Conservation (phyloP, 1,140 invertebrate species). For the Zaprionus nigranus region DNA sequence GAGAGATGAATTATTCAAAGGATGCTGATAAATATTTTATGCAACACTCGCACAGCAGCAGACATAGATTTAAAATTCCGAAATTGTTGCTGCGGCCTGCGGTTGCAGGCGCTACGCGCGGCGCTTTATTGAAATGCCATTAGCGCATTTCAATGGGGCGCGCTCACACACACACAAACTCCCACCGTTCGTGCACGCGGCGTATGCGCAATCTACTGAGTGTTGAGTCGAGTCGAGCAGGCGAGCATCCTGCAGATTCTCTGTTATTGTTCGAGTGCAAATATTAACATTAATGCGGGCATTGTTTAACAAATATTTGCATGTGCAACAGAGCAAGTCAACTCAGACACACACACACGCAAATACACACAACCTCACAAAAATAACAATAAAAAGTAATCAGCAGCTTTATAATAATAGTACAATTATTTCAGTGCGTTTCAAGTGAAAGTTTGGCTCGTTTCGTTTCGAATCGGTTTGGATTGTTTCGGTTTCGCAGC, state of each 20-base stretch:
- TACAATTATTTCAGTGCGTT: slow-evolving; percentile 41
- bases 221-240: slow-evolving; percentile 1
- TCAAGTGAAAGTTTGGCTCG: slow-evolving; percentile 47
- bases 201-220: slow-evolving; percentile 67
- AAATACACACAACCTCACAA: not conserved
- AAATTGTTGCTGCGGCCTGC: slow-evolving; percentile 66
- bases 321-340: slow-evolving; percentile 15
- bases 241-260: slow-evolving; percentile 12
- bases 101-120: slow-evolving; percentile 52
- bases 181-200: slow-evolving; percentile 39
- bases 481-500: slow-evolving; percentile 9
- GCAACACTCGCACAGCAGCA: slow-evolving; percentile 24
- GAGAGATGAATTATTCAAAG: slow-evolving; percentile 45
- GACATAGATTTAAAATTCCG: slow-evolving; percentile 58
- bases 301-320: slow-evolving; percentile 39
- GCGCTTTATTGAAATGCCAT: slow-evolving; percentile 75
- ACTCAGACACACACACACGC: not conserved
- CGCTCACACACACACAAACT: not conserved
- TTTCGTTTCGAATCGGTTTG: slow-evolving; percentile 16
- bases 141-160: slow-evolving; percentile 55
- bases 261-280: slow-evolving; percentile 36
- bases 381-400: slow-evolving; percentile 64
- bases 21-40: slow-evolving; percentile 43
- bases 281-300: slow-evolving; percentile 63
- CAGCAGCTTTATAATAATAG: slow-evolving; percentile 45